Percentiles rank a stretch among this genome's conserved stretches.
These are phyloP conservation scores for Euleptes europaea DNA, from an alignment of 2,113 vertebrate species.

Conservation along the genomic window DNA sequence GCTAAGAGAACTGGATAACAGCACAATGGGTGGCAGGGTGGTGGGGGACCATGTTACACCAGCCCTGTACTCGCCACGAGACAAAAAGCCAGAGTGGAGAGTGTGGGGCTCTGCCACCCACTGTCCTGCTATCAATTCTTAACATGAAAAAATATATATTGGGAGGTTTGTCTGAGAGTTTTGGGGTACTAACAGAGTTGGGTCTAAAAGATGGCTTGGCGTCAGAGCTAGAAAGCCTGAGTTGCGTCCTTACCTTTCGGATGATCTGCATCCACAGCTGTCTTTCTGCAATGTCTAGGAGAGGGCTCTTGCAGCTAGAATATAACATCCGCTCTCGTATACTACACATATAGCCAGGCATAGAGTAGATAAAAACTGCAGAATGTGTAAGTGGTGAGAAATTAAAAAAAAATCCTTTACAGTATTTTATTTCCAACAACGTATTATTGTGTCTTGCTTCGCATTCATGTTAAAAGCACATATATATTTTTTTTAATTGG, in stretches of 20 bases:
- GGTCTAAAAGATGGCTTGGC: background rate
- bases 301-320: constrained; percentile 94
- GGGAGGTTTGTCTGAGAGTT: too few species aligned
- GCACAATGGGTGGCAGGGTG: too few species aligned
- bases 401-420: background rate
- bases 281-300: constrained; percentile 89
- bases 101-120: too few species aligned
- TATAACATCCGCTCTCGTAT: constrained; percentile 97
- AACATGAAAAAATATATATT: too few species aligned
- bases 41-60: too few species aligned
- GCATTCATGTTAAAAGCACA: background rate
- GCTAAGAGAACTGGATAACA: too few species aligned
- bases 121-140: too few species aligned
- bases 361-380: constrained; percentile 98
- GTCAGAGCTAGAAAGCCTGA: background rate
- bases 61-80: too few species aligned
- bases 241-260: constrained; percentile 84
- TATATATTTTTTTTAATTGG: background rate
- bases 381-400: constrained; percentile 35
- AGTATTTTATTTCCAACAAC: background rate
- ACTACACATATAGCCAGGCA: constrained; percentile 95
- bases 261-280: constrained; percentile 85
- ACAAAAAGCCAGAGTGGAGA: too few species aligned
- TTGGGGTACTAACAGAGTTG: background rate
- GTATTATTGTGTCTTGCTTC: background rate